Evolutionary conservation across 1,140 invertebrate genomes (phyloP).

Genomic region (Diprion similis): DNA sequence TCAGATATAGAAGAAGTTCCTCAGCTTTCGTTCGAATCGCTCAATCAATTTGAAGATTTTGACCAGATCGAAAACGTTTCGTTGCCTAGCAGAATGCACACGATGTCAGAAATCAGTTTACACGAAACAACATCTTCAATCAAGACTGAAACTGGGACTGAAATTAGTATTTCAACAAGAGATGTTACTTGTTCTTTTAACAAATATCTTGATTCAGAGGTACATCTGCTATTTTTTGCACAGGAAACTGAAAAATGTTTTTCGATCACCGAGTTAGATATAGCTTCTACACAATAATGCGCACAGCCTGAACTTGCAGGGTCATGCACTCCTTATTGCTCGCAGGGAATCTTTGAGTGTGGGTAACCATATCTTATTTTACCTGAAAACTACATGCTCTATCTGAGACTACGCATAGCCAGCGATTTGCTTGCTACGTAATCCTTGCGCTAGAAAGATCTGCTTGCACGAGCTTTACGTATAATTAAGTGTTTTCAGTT

Average conservation of each 20-base stretch:
- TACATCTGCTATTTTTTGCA: constrained; percentile 22
- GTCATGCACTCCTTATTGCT: no score
- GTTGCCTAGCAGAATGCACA: constrained; percentile 51
- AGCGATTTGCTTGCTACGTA: neutral
- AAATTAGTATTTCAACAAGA: constrained; percentile 59
- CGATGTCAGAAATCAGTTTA: constrained; percentile 60
- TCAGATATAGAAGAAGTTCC: constrained; percentile 32
- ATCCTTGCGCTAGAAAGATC: neutral
- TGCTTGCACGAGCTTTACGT: neutral
- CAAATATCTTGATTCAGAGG: constrained; percentile 56
- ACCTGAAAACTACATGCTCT: no score
- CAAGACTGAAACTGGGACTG: constrained; percentile 59
- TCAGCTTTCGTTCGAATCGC: constrained; percentile 45
- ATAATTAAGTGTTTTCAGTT: no score
- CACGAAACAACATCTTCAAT: constrained; percentile 61
- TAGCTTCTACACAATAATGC: no score
- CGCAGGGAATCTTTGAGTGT: no score
- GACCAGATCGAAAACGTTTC: constrained; percentile 53
- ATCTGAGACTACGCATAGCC: no score
- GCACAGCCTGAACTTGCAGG: no score
- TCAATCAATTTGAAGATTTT: constrained; percentile 49
- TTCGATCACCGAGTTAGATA: no score
- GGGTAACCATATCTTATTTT: no score
- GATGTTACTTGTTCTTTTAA: constrained; percentile 59
- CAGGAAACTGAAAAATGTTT: neutral